phyloP scores from a whole-genome alignment of 1,140 invertebrate species.

The Diachasma alloeum region DNA sequence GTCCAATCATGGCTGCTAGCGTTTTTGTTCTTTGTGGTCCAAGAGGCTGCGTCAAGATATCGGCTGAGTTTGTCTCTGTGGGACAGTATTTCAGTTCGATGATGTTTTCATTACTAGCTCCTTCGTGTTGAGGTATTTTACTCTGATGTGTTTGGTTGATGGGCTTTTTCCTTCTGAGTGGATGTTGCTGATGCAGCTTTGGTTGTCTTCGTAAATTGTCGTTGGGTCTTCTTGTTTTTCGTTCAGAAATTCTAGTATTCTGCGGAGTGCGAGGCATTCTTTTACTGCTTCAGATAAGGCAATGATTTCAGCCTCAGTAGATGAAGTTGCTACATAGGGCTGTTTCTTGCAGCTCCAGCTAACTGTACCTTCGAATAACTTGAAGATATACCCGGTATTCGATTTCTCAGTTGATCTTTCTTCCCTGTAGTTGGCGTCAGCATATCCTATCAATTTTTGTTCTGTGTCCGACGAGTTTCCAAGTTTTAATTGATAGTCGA shows the following conservation, averaged over 20 bases:
- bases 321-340: no score
- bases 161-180: not conserved
- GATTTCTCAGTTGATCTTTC: not conserved
- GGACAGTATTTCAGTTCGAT: slow-evolving; percentile 12
- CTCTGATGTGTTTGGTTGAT: slow-evolving; percentile 3
- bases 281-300: not conserved
- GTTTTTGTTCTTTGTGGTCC: not conserved
- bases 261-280: not conserved
- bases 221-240: not conserved
- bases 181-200: slow-evolving; percentile 10
- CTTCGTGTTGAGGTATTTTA: not conserved
- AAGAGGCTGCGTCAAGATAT: slow-evolving; percentile 22
- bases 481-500: no score
- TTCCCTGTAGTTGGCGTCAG: no score
- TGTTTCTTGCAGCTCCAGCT: not conserved
- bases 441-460: no score
- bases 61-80: slow-evolving; percentile 18
- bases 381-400: not conserved
- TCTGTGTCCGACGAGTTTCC: no score
- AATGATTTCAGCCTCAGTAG: not conserved
- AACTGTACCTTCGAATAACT: not conserved
- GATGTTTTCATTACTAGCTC: not conserved
- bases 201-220: slow-evolving; percentile 15
- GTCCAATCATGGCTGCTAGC: not conserved
- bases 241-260: not conserved